Evolutionary conservation across 2,113 vertebrate genomes (phyloP).

Genomic region (Cavia porcellus): DNA sequence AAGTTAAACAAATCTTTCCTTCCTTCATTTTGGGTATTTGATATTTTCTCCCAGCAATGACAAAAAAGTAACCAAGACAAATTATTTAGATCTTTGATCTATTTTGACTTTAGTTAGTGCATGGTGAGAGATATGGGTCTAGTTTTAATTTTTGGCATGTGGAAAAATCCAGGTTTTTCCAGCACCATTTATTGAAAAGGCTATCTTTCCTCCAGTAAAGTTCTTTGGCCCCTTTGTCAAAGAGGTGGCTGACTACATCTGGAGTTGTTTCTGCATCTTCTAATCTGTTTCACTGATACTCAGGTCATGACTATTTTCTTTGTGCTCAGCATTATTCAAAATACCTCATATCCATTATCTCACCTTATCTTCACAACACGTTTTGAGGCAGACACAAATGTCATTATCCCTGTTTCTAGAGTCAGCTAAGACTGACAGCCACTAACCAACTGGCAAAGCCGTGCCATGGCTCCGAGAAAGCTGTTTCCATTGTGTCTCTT

Average conservation of each 20-base stretch:
- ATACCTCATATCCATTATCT: neutral
- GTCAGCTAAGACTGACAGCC: neutral
- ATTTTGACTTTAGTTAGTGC: neutral
- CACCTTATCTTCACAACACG: neutral
- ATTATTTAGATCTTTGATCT: neutral
- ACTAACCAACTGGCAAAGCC: neutral
- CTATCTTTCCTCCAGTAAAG: neutral
- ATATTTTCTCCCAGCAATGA: no score
- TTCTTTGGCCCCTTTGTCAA: neutral
- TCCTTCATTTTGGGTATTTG: no score
- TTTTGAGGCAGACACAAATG: neutral
- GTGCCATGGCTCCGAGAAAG: neutral
- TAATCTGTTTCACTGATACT: neutral
- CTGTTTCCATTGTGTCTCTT: neutral
- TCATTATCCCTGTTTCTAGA: neutral
- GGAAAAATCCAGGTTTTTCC: neutral
- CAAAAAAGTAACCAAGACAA: neutral
- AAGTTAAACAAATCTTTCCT: no score
- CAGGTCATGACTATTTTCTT: neutral
- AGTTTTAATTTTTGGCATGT: neutral
- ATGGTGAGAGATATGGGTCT: neutral
- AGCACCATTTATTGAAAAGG: neutral
- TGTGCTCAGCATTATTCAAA: neutral
- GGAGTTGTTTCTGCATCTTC: neutral
- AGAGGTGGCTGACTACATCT: neutral